Evolutionary conservation across 2,888 invertebrate species (phyloP), one percentile per base, ranked within the genome.

Genomic region (Venustoraphidia nigricollis): DNA sequence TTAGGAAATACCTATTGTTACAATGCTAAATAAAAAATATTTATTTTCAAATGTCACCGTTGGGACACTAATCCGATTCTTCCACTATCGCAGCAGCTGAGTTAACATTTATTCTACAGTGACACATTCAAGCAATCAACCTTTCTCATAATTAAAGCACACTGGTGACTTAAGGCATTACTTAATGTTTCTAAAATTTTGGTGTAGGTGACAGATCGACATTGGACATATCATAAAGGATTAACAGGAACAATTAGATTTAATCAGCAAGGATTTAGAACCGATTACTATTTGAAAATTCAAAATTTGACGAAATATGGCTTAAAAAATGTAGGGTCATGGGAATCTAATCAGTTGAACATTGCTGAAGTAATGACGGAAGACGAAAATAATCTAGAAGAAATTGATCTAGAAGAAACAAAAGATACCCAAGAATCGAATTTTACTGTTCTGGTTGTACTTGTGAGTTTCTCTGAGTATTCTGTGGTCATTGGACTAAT

Each of bases 161-260:
- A n/a, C n/a, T n/a, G n/a, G n/a, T n/a, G n/a, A n/a, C n/a, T n/a
- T n/a, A n/a, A n/a, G n/a, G n/a, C n/a, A n/a, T n/a, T n/a, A n/a
- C n/a, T n/a, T 27, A 36, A 14, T 9, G 17, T 43, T 35, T 34
- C 34, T 10, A 27, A 34, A 40, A 10, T 40, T 34, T 46, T 17
- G n/a, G 40, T 34, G 10, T 45, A 46, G 46, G 17, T 41, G 11
- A 42, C n/a, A 6, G 27, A 27, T 27, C 27, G 27, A 5, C 27
- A 27, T 27, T 27, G 27, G 27, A 27, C 27, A 27, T 27, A 27
- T 34, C 41, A 36, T 13, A 70, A 76, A 56, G 90, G 90, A 10
- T 63, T 90, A 50, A 83, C 87, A 1, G 90, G 91, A 9, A 62
- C 74, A 27, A 77, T 92, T 39, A 78, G 77, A 61, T 88, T 92